Base-by-base conservation (phyloP, 2,888 invertebrate species). In the Acrobasis suavella region DNA sequence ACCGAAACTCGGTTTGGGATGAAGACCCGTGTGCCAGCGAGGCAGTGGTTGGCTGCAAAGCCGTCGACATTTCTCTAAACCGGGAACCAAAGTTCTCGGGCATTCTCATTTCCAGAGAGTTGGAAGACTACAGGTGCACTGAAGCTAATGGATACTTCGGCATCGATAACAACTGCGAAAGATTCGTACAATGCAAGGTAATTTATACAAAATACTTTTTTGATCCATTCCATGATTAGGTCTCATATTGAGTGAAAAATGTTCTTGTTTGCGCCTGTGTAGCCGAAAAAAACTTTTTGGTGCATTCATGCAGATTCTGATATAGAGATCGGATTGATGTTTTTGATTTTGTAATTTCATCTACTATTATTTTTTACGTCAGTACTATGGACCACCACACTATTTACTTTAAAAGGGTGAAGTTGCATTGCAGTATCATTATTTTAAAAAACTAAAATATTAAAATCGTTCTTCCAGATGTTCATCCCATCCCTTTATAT, bases 151-250 rank as follows among this genome's bases (percentile, higher is more conserved):
- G 50, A 55, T 56, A 62, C 22, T 55, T 55, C 50, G 16, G 49
- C n/a, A 17, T 62, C n/a, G 55, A 62, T 6, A 50, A 62, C 14
- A 37, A 55, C 46, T 62, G 62, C 37, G 49, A 62, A 17, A 22
- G 49, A 32, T 62, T 62, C 38, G 10, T 62, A 12, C 16, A 62
- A 12, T 62, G 62, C 38, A 49, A 62, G 62, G 62, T 62, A 56
- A 9, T n/a, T 15, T 17, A 42, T 42, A 32, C 32, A 32, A 6
- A 32, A 32, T 32, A 32, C 22, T 32, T 32, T 32, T 6, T 32
- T 32, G 7, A 7, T 32, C 32, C 32, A 32, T 32, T 32, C 32
- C 7, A 7, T 5, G 32, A 32, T 32, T 32, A 1, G 5, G 32
- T 32, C 22, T 32, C 32, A 7, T 32, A 22, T 32, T 32, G 5